Evolutionary conservation across 2,888 invertebrate genomes (phyloP).

Genomic region (Gari tellinella): DNA sequence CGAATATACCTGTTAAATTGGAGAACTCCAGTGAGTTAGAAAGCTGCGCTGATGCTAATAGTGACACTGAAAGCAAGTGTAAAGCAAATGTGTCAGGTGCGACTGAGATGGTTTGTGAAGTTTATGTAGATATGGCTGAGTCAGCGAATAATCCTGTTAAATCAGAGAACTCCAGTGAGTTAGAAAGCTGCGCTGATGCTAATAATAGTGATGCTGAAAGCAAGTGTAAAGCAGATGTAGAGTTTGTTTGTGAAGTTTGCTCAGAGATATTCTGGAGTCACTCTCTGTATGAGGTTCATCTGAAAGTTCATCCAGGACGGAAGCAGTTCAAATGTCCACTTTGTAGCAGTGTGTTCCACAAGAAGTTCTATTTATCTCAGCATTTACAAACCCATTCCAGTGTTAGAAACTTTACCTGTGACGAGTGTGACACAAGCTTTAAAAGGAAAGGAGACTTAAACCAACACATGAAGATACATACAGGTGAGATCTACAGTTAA

Average conservation of each 20-base stretch:
- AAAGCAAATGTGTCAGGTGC: too few species aligned
- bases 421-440: slow-evolving; percentile 9
- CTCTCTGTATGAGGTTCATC: slow-evolving; percentile 18
- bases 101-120: not conserved
- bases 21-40: too few species aligned
- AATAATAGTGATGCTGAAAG: too few species aligned
- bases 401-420: slow-evolving; percentile 3
- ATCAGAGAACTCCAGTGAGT: too few species aligned
- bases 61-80: too few species aligned
- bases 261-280: not conserved
- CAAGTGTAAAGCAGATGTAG: too few species aligned
- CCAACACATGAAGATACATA: slow-evolving; percentile 23
- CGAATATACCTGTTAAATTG: too few species aligned
- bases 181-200: too few species aligned
- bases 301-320: slow-evolving; percentile 8
- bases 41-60: too few species aligned
- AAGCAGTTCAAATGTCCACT: slow-evolving; percentile 6
- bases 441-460: slow-evolving; percentile 25
- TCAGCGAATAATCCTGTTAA: too few species aligned
- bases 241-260: not conserved
- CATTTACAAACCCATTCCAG: slow-evolving; percentile 10
- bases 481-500: slow-evolving; percentile 17
- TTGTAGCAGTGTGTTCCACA: slow-evolving; percentile 14
- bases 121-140: not conserved
- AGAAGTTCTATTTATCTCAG: slow-evolving; percentile 14